Evolutionary conservation across 2,797 vertebrate species (phyloP).

Genomic region (Morelia viridis): DNA sequence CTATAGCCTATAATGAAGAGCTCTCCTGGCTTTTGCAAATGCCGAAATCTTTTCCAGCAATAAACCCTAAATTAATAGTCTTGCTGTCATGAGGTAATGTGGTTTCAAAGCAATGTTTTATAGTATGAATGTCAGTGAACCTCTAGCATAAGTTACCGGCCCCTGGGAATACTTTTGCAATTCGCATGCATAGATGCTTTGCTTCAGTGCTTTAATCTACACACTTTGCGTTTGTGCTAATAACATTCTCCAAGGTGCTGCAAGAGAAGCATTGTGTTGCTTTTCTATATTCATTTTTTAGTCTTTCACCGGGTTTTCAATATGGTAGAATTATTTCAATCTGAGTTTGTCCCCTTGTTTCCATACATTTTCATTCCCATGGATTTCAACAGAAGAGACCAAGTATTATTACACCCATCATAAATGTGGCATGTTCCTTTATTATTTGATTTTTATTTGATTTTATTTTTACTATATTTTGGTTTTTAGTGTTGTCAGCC

Average conservation of each 20-base stretch:
- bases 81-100: slow-evolving; percentile 29
- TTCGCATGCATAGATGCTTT: slow-evolving; percentile 25
- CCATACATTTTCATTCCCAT: not conserved
- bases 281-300: not conserved
- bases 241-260: not conserved
- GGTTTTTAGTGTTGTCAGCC: no score
- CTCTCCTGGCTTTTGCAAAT: slow-evolving; percentile 25
- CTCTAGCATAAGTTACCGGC: slow-evolving; percentile 23
- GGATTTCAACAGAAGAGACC: not conserved
- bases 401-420: not conserved
- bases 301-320: not conserved
- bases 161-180: slow-evolving; percentile 28
- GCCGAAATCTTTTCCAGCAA: slow-evolving; percentile 23
- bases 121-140: not conserved
- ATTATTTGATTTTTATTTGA: no score
- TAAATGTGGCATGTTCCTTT: not conserved
- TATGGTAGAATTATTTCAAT: not conserved
- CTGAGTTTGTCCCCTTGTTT: not conserved
- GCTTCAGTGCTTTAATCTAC: not conserved
- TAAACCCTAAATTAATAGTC: slow-evolving; percentile 41
- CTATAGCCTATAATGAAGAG: slow-evolving; percentile 7
- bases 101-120: slow-evolving; percentile 36
- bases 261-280: not conserved
- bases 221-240: not conserved
- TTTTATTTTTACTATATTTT: no score